A percentile compares a stretch with the other conserved stretches of the same genome.
Conservation (phyloP, 1,140 invertebrate genomes). For the Aphis craccivora region DNA sequence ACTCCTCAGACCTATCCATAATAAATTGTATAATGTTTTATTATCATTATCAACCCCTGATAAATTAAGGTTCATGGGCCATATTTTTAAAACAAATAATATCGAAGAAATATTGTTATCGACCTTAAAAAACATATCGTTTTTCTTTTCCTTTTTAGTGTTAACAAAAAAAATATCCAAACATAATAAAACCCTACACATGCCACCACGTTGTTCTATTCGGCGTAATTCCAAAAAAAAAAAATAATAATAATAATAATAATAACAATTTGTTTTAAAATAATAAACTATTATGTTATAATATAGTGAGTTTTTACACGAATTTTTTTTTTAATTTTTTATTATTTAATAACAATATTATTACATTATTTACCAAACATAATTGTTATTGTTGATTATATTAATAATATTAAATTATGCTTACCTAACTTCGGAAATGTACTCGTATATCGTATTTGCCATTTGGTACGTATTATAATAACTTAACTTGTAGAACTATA, state of each 20-base stretch:
- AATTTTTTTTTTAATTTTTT: slow-evolving; percentile 24
- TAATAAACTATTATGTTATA: not conserved
- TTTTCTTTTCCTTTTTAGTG: not conserved
- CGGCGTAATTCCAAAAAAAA: not conserved
- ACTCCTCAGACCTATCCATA: not conserved
- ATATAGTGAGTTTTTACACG: slow-evolving; percentile 17
- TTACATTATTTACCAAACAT: not conserved
- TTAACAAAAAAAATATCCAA: not conserved
- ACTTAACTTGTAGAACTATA: not conserved
- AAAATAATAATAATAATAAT: not conserved
- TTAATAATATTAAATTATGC: slow-evolving; percentile 1
- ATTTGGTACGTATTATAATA: not conserved
- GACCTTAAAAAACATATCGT: not conserved
- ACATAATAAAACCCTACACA: not conserved
- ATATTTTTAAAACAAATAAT: not conserved
- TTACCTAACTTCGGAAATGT: not conserved
- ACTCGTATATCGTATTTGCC: slow-evolving; percentile 5
- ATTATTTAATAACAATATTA: not conserved
- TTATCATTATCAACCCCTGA: not conserved
- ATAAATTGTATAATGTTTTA: not conserved
- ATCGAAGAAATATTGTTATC: slow-evolving; percentile 31
- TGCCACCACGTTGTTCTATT: slow-evolving; percentile 14
- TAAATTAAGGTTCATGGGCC: not conserved
- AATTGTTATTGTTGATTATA: slow-evolving; percentile 32
- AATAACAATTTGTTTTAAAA: not conserved